Conservation (phyloP, 2,888 invertebrate genomes). For the Panopea generosa region DNA sequence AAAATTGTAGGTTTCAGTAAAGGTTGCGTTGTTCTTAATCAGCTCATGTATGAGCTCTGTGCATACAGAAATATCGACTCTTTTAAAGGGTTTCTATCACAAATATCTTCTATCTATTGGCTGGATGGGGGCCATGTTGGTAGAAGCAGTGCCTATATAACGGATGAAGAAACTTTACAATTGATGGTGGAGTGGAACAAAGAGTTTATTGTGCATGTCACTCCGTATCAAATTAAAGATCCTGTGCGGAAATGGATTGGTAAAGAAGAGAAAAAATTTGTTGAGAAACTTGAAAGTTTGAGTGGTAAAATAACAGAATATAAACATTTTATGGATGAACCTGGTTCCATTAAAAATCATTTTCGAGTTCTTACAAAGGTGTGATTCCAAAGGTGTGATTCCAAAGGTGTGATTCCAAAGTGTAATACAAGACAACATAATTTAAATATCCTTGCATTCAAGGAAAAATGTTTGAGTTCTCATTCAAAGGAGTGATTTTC, state of each 20-base stretch:
- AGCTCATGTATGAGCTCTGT: conserved; percentile 94
- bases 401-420: background rate
- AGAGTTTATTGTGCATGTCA: conserved; percentile 92
- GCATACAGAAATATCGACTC: conserved; percentile 50
- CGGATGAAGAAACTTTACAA: conserved; percentile 90
- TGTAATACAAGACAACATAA: no score
- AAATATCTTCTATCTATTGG: conserved; percentile 93
- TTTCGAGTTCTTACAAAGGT: conserved; percentile 87
- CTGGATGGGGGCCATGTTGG: conserved; percentile 97
- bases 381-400: background rate
- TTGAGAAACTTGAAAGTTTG: conserved; percentile 88
- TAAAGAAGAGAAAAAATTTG: conserved; percentile 92
- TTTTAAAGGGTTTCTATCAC: conserved; percentile 85
- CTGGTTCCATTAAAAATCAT: conserved; percentile 90
- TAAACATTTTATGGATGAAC: conserved; percentile 88
- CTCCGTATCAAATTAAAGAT: conserved; percentile 95
- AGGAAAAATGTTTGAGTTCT: no score
- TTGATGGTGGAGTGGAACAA: conserved; percentile 88
- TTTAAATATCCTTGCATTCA: no score
- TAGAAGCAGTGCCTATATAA: conserved; percentile 94
- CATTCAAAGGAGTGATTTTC: no score
- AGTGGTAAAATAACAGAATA: conserved; percentile 89
- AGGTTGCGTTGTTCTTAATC: conserved; percentile 96
- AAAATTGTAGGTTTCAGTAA: conserved; percentile 94
- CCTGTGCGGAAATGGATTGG: conserved; percentile 93